These are phyloP conservation scores for Conops quadrifasciatus DNA, from an alignment of 2,888 invertebrate genomes.

Conservation along the genomic window DNA sequence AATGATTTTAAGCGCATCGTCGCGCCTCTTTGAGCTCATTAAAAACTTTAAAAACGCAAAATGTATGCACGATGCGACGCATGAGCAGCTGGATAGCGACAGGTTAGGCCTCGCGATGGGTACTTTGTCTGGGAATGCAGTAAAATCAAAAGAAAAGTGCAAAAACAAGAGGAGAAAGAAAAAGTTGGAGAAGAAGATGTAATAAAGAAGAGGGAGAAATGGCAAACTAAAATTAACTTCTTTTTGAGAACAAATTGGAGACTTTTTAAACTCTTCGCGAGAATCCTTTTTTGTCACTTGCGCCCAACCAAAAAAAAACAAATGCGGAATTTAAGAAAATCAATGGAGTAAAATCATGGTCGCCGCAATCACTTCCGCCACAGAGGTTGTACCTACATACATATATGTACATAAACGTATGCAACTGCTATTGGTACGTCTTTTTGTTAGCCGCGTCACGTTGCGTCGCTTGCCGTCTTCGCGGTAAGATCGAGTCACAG, in stretches of 20 bases:
- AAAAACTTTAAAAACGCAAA: not conserved
- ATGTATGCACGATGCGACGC: not conserved
- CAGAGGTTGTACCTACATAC: not conserved
- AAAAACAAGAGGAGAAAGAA: not conserved
- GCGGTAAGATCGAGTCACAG: not conserved
- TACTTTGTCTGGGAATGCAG: not conserved
- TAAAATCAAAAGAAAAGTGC: not conserved
- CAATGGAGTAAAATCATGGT: too few relatives aligned
- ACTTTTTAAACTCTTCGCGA: too few relatives aligned
- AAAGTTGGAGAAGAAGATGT: too few relatives aligned
- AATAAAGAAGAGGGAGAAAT: too few relatives aligned
- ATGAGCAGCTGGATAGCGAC: not conserved
- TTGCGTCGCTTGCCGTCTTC: not conserved
- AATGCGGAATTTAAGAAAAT: too few relatives aligned
- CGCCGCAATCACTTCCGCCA: not conserved
- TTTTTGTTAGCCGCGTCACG: not conserved
- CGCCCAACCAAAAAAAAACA: too few relatives aligned
- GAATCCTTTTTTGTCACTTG: too few relatives aligned
- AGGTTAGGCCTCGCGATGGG: too few relatives aligned
- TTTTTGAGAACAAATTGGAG: too few relatives aligned
- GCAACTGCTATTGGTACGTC: not conserved
- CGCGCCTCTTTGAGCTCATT: slow-evolving; percentile 9
- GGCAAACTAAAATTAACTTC: too few relatives aligned
- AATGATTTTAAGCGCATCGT: slow-evolving; percentile 14
- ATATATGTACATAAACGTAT: too few relatives aligned